Evolutionary conservation across 2,888 invertebrate genomes (phyloP).

Genomic region (Nephrotoma appendiculata): DNA sequence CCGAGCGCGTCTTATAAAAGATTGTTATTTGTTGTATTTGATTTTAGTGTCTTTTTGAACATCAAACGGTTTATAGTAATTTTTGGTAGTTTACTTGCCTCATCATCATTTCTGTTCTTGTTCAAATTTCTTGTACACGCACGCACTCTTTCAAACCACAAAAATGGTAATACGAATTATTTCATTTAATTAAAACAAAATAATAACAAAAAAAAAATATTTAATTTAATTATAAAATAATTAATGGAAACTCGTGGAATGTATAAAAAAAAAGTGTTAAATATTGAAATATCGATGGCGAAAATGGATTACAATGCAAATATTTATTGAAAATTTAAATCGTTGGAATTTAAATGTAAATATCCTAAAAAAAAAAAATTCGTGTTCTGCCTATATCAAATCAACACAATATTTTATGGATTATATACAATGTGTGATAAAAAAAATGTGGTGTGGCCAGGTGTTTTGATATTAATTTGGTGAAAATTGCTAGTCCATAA

Average conservation of each 20-base stretch:
- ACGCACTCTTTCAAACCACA: not conserved
- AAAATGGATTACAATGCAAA: not conserved
- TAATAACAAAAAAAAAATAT: not conserved
- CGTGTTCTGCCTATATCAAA: not conserved
- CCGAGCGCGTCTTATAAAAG: constrained; percentile 1
- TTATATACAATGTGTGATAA: not conserved
- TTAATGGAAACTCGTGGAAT: not conserved
- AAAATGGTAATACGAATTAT: not conserved
- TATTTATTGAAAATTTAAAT: not conserved
- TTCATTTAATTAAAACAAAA: not conserved
- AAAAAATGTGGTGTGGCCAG: not conserved
- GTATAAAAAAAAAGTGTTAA: not conserved
- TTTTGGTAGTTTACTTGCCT: not conserved
- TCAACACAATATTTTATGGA: not conserved
- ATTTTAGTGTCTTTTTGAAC: constrained; percentile 4
- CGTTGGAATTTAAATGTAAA: not conserved
- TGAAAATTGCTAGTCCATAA: not conserved
- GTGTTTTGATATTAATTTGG: not conserved
- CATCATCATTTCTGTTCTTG: not conserved
- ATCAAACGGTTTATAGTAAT: not conserved
- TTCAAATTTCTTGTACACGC: not conserved
- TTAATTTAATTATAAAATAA: not conserved
- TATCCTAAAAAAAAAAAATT: not conserved
- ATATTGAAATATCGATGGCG: not conserved
- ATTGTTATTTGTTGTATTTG: constrained; percentile 1